These are phyloP conservation scores for Vireo griseus DNA, from an alignment of 2,797 vertebrate species.

Conservation along the genomic window DNA sequence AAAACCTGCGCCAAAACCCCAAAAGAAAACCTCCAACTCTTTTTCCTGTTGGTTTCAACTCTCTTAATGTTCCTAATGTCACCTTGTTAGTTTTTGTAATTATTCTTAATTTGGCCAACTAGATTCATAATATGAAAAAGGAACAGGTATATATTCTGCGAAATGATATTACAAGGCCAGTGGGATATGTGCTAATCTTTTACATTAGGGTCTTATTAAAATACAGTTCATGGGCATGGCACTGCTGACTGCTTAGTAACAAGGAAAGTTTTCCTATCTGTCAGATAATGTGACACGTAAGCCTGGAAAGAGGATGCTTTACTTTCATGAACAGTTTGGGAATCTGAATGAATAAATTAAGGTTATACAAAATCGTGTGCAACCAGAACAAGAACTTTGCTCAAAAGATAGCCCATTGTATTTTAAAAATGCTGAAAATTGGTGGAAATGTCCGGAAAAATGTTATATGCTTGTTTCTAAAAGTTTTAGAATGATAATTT, in stretches of 20 bases:
- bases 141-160: background rate
- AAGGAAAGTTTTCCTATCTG: background rate
- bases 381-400: background rate
- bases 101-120: background rate
- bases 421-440: background rate
- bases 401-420: background rate
- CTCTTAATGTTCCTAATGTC: background rate
- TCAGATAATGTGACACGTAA: background rate
- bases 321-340: background rate
- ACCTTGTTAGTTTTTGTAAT: background rate
- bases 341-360: background rate
- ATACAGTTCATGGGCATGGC: background rate
- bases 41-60: background rate
- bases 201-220: background rate
- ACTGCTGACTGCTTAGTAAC: background rate
- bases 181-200: background rate
- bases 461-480: background rate
- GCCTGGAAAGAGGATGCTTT: background rate
- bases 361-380: accelerated
- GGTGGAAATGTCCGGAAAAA: background rate
- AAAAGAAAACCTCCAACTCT: background rate
- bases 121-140: background rate
- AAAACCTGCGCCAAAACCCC: accelerated
- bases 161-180: background rate
- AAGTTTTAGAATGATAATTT: background rate